phyloP scores from a whole-genome alignment of 1,140 invertebrate species.

The Drosophila nigrodunni region DNA sequence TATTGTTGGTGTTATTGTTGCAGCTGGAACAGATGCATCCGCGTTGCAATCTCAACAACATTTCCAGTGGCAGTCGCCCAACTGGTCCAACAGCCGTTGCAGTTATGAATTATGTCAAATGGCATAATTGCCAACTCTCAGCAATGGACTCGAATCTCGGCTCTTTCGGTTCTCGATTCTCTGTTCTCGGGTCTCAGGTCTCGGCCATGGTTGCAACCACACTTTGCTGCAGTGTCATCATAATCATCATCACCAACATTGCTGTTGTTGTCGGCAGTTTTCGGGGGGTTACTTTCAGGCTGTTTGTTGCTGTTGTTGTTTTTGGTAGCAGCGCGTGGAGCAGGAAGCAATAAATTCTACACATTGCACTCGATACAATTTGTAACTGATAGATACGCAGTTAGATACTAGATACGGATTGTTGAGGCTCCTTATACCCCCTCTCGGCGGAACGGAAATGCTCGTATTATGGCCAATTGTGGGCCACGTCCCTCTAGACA shows the following conservation, averaged over 20 bases:
- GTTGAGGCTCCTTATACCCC: background rate
- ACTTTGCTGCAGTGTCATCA: conserved; percentile 19
- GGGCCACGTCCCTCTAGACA: conserved; percentile 15
- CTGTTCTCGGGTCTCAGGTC: conserved; percentile 9
- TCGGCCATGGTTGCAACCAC: conserved; percentile 13
- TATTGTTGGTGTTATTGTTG: conserved; percentile 16
- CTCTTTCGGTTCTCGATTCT: conserved; percentile 9
- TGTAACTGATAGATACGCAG: conserved; percentile 69
- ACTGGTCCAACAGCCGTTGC: conserved; percentile 41
- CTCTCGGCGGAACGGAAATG: conserved; percentile 59
- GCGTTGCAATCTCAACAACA: conserved; percentile 47
- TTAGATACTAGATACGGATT: conserved; percentile 45
- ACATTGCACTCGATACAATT: conserved; percentile 79
- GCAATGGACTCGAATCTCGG: conserved; percentile 16
- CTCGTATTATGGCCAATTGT: conserved; percentile 32
- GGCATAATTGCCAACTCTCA: conserved; percentile 76
- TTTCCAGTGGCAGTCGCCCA: conserved; percentile 8
- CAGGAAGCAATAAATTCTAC: conserved; percentile 83
- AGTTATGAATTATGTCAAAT: conserved; percentile 83
- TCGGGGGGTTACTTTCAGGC: conserved; percentile 11
- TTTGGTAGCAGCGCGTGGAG: conserved; percentile 40
- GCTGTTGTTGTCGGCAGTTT: conserved; percentile 32
- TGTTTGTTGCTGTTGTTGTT: conserved; percentile 27
- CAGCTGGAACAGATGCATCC: conserved; percentile 44
- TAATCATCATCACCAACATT: conserved; percentile 29